These are phyloP conservation scores for Dipodomys merriami DNA, from an alignment of 2,113 vertebrate genomes.

Conservation along the genomic window DNA sequence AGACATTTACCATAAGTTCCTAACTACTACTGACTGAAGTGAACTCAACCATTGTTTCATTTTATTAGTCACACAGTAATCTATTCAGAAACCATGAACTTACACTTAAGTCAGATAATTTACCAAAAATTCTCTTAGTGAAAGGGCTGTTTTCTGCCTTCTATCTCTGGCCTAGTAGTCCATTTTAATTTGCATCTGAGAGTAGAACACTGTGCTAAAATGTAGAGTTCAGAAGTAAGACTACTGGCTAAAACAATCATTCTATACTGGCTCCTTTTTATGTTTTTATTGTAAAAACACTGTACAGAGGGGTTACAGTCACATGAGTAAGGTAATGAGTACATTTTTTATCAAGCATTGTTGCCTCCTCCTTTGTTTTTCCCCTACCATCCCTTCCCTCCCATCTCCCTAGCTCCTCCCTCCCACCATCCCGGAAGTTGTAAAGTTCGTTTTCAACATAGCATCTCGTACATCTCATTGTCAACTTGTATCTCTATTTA, in stretches of 20 bases:
- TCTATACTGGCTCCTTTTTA: background rate
- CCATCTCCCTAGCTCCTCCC: too few species aligned
- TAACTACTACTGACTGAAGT: background rate
- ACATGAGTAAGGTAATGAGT: too few species aligned
- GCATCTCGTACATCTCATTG: too few species aligned
- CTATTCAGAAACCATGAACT: constrained; percentile 26
- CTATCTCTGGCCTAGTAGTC: background rate
- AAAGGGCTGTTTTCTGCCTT: background rate
- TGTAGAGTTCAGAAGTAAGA: background rate
- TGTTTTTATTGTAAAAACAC: too few species aligned
- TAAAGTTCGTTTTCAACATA: too few species aligned
- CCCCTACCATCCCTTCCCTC: too few species aligned
- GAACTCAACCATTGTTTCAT: background rate
- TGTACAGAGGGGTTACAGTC: too few species aligned
- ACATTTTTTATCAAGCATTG: too few species aligned
- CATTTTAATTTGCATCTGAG: background rate
- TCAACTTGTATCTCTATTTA: too few species aligned
- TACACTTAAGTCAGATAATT: background rate
- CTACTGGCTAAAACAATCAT: background rate
- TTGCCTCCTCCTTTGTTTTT: too few species aligned
- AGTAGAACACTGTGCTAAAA: background rate
- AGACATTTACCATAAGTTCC: background rate
- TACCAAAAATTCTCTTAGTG: background rate
- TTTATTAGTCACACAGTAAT: background rate
- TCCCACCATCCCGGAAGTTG: too few species aligned